Percentiles rank a stretch among this genome's conserved stretches.
These are phyloP conservation scores for Penaeus chinensis DNA, from an alignment of 1,140 invertebrate species.

Conservation along the genomic window DNA sequence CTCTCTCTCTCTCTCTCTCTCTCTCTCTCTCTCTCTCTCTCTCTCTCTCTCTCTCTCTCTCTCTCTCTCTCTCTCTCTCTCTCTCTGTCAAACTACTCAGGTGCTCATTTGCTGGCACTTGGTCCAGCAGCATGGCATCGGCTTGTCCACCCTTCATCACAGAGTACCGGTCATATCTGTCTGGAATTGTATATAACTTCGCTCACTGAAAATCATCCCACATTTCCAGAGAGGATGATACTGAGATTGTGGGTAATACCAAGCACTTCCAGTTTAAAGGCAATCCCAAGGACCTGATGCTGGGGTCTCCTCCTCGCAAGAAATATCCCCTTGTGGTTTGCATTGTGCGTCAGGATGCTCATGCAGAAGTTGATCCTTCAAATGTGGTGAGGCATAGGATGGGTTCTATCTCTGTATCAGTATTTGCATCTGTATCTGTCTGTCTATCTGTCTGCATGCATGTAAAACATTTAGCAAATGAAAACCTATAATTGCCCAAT, in stretches of 20 bases:
- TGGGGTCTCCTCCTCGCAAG: conserved; percentile 12
- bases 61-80: no score
- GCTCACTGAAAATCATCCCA: not conserved
- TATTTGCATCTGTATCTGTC: not conserved
- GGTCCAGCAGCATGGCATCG: no score
- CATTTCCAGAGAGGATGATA: not conserved
- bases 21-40: no score
- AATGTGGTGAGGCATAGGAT: not conserved
- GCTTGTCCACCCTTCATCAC: no score
- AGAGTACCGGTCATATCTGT: no score
- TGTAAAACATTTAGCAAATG: not conserved
- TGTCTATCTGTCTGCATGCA: not conserved
- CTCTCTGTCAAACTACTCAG: no score
- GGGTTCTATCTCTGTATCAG: not conserved
- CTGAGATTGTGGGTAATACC: not conserved
- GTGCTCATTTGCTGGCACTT: no score
- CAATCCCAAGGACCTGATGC: not conserved
- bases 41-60: no score
- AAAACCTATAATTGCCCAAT: not conserved
- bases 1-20: no score
- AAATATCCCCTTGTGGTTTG: conserved; percentile 41
- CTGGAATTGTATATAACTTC: no score
- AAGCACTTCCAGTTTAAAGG: not conserved
- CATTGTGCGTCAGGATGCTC: conserved; percentile 1
- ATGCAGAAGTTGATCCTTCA: not conserved